These are phyloP conservation scores for Anoncus sp. DNA, from an alignment of 2,888 invertebrate species.

Conservation along the genomic window DNA sequence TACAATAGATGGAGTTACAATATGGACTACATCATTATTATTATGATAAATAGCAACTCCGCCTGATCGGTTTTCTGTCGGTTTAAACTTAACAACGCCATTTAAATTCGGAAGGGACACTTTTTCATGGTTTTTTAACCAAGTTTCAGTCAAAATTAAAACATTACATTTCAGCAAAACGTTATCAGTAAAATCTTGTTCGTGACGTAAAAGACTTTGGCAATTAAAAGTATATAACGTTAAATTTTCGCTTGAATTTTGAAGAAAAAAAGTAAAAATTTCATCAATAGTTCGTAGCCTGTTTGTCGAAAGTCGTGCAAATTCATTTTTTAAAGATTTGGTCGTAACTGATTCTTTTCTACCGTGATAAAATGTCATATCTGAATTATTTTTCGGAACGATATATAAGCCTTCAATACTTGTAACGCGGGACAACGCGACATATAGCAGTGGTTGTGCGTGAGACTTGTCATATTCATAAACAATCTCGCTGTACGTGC, in stretches of 20 bases:
- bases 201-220: constrained; percentile 31
- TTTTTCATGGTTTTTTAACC: constrained; percentile 5
- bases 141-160: constrained; percentile 19
- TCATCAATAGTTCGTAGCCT: constrained; percentile 6
- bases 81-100: constrained; percentile 10
- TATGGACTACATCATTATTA: not conserved
- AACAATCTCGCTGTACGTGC: constrained; percentile 53
- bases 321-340: constrained; percentile 21
- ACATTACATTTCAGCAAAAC: constrained; percentile 4
- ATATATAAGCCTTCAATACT: constrained; percentile 49
- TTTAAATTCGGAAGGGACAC: constrained; percentile 25
- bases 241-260: constrained; percentile 9
- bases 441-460: constrained; percentile 49
- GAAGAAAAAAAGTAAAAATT: constrained; percentile 6
- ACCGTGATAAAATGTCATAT: constrained; percentile 40
- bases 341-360: constrained; percentile 16
- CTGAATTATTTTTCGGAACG: not conserved
- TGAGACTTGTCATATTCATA: constrained; percentile 59
- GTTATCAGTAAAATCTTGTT: not conserved
- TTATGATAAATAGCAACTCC: constrained; percentile 44
- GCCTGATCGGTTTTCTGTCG: constrained; percentile 10
- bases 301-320: constrained; percentile 33
- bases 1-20: not conserved
- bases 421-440: constrained; percentile 55
- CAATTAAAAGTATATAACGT: constrained; percentile 38